These are phyloP conservation scores for Austrolebias charrua DNA, from an alignment of 2,797 vertebrate species.

Conservation along the genomic window DNA sequence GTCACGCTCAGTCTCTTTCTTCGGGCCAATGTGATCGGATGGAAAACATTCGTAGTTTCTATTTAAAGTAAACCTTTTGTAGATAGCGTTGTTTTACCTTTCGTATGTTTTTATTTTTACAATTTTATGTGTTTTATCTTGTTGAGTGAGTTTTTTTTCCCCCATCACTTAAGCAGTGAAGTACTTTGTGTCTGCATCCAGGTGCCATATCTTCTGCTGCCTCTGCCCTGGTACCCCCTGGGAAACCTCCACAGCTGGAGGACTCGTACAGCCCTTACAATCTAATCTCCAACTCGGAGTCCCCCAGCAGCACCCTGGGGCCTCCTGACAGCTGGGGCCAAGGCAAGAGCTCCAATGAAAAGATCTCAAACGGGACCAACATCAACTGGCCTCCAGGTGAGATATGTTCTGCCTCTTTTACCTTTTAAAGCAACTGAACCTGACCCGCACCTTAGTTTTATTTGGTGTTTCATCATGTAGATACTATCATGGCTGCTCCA, in stretches of 20 bases:
- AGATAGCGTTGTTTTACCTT: too few species aligned
- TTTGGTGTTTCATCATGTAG: too few species aligned
- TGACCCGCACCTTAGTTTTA: too few species aligned
- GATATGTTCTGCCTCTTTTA: neutral
- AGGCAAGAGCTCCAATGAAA: conserved; percentile 93
- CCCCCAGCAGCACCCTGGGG: conserved; percentile 90
- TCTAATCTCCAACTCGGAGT: conserved; percentile 90
- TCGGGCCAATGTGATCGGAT: too few species aligned
- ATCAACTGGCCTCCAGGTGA: conserved; percentile 98
- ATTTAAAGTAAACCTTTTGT: too few species aligned
- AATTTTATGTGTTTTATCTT: neutral
- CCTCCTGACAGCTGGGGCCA: conserved; percentile 95
- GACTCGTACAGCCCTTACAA: conserved; percentile 96
- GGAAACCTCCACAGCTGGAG: conserved; percentile 89
- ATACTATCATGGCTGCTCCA: too few species aligned
- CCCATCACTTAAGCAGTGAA: neutral
- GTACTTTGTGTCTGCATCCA: conserved; percentile 39
- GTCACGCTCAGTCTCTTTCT: too few species aligned
- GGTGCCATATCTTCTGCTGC: conserved; percentile 95
- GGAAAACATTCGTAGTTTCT: too few species aligned
- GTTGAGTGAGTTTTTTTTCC: neutral
- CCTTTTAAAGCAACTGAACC: neutral
- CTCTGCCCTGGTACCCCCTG: conserved; percentile 87
- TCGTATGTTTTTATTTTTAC: too few species aligned
- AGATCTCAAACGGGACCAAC: conserved; percentile 96